A percentile compares a stretch with the other conserved stretches of the same genome.
These are phyloP conservation scores for Sebastes kiyomatsui DNA, from an alignment of 2,797 vertebrate genomes.

Conservation along the genomic window DNA sequence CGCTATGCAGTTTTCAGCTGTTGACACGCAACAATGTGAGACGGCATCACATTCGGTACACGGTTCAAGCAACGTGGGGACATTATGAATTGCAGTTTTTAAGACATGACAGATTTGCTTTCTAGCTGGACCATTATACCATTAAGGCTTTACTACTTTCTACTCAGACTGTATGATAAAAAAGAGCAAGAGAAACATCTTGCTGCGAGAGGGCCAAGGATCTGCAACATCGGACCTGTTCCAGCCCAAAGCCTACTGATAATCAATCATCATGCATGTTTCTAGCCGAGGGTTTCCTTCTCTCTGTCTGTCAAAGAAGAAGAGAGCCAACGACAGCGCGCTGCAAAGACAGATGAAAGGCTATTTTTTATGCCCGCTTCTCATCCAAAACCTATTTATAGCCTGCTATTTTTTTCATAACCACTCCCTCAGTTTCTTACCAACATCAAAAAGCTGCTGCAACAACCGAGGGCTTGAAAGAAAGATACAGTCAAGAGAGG, in stretches of 20 bases:
- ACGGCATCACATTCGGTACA: neutral
- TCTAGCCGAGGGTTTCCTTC: constrained; percentile 72
- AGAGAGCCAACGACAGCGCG: constrained; percentile 45
- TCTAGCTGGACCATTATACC: neutral
- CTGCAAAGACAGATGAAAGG: constrained; percentile 79
- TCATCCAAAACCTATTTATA: constrained; percentile 77
- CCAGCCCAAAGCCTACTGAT: constrained; percentile 57
- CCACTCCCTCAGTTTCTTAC: constrained; percentile 60
- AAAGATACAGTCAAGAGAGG: constrained; percentile 14
- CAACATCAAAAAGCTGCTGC: constrained; percentile 70
- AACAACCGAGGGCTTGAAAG: constrained; percentile 30
- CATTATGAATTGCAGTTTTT: neutral
- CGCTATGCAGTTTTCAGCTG: neutral
- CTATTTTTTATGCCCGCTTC: constrained; percentile 76
- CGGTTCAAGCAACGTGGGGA: neutral
- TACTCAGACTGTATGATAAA: neutral
- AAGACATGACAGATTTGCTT: neutral
- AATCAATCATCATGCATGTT: constrained; percentile 73
- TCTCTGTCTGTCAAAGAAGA: neutral
- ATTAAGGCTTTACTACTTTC: neutral
- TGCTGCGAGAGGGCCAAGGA: neutral
- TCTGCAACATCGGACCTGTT: constrained; percentile 55
- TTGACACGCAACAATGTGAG: neutral
- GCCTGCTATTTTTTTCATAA: constrained; percentile 64
- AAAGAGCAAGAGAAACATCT: neutral